Evolutionary conservation across 2,888 invertebrate species (phyloP).

Genomic region (Xestia xanthographa): DNA sequence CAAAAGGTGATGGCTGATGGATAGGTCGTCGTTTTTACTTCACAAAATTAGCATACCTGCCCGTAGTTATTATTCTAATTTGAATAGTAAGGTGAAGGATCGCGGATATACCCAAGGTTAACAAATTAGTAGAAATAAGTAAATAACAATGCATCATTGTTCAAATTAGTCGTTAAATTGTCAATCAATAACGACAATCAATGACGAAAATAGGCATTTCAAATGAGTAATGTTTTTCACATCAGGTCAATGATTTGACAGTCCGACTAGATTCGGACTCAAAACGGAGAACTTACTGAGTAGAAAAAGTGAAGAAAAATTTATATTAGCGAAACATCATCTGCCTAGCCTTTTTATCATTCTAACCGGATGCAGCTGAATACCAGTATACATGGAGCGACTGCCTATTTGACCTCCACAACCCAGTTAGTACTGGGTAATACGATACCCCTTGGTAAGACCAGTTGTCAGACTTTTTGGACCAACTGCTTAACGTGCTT

Average conservation of each 20-base stretch:
- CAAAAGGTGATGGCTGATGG: too few relatives aligned
- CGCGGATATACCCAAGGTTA: background rate
- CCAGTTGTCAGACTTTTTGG: too few relatives aligned
- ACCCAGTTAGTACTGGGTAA: too few relatives aligned
- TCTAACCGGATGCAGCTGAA: too few relatives aligned
- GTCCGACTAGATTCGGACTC: background rate
- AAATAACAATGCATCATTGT: conserved; percentile 31
- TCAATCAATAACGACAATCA: background rate
- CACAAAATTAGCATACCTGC: background rate
- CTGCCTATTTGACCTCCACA: too few relatives aligned
- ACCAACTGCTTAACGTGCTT: too few relatives aligned
- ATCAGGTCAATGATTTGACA: background rate
- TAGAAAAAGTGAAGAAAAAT: too few relatives aligned
- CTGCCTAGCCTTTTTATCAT: too few relatives aligned
- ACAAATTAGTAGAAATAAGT: background rate
- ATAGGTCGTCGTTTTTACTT: background rate
- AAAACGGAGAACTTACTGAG: too few relatives aligned
- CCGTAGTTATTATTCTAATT: background rate
- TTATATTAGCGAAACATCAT: too few relatives aligned
- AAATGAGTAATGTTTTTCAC: background rate
- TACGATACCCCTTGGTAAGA: too few relatives aligned
- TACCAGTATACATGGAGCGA: too few relatives aligned
- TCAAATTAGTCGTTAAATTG: background rate
- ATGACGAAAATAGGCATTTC: background rate
- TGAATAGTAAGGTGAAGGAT: conserved; percentile 8